Percentiles rank a stretch among this genome's conserved stretches.
Conservation (phyloP, 1,140 invertebrate genomes). For the Euura saliciscinereae region DNA sequence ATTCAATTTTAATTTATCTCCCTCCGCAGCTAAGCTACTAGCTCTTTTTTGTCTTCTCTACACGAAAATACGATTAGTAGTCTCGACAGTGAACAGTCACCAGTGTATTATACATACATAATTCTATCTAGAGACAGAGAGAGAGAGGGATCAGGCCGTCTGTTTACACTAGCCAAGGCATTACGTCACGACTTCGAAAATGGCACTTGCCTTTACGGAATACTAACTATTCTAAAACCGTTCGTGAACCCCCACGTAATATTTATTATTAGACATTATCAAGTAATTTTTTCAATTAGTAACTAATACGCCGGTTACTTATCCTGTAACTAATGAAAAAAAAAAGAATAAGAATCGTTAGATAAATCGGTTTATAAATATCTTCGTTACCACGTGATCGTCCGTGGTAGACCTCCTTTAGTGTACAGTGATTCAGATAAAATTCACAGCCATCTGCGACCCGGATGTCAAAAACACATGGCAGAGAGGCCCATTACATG, state of each 20-base stretch:
- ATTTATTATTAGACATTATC: not conserved
- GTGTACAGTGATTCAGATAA: not conserved
- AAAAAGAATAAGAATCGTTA: too few species aligned
- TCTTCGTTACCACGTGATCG: too few species aligned
- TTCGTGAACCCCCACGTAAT: not conserved
- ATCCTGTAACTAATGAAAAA: too few species aligned
- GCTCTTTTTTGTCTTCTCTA: not conserved
- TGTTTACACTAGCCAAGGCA: conserved; percentile 9
- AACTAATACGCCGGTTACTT: too few species aligned
- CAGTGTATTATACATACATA: not conserved
- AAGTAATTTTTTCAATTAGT: not conserved
- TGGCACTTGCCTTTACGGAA: conserved; percentile 17
- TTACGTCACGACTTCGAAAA: conserved; percentile 24
- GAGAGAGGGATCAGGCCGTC: not conserved
- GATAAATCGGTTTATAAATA: too few species aligned
- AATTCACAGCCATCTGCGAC: not conserved
- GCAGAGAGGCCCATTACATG: not conserved
- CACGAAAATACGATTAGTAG: not conserved
- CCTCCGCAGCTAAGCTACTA: not conserved
- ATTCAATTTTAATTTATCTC: conserved; percentile 17
- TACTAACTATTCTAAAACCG: conserved; percentile 11
- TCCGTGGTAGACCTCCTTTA: too few species aligned
- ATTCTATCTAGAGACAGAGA: not conserved
- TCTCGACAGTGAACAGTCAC: not conserved
- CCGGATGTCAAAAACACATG: conserved; percentile 7